Percentiles rank a stretch among this genome's conserved stretches.
Evolutionary conservation across 1,140 invertebrate genomes (phyloP).

Genomic region (Phocides pigmalion): DNA sequence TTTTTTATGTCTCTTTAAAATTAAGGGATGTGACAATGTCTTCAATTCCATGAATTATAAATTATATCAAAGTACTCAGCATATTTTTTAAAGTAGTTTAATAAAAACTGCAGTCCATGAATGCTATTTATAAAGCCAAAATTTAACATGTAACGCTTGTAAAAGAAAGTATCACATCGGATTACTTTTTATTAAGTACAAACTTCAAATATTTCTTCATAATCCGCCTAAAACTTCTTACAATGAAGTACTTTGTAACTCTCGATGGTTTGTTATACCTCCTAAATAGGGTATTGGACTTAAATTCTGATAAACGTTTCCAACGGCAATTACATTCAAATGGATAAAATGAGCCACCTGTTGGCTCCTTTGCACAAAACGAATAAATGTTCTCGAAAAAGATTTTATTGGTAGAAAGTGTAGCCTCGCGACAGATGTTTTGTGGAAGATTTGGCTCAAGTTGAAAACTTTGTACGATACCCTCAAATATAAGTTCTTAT

Average conservation of each 20-base stretch:
- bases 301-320: slow-evolving; percentile 49
- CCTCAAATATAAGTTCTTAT: slow-evolving; percentile 49
- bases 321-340: slow-evolving; percentile 71
- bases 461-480: slow-evolving; percentile 57
- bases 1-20: too few relatives aligned
- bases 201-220: slow-evolving; percentile 12
- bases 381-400: slow-evolving; percentile 69
- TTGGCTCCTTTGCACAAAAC: slow-evolving; percentile 56
- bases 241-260: slow-evolving; percentile 35
- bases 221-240: slow-evolving; percentile 20
- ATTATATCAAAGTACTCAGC: too few relatives aligned
- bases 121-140: too few relatives aligned
- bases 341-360: slow-evolving; percentile 74
- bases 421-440: slow-evolving; percentile 68
- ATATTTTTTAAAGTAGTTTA: too few relatives aligned
- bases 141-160: too few relatives aligned
- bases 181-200: slow-evolving; percentile 5
- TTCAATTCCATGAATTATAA: too few relatives aligned
- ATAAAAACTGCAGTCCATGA: too few relatives aligned
- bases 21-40: too few relatives aligned
- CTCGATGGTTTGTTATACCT: slow-evolving; percentile 39
- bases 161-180: background rate
- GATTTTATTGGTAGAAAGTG: slow-evolving; percentile 73
- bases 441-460: slow-evolving; percentile 61
- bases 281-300: slow-evolving; percentile 39